Evolutionary conservation across 1,140 invertebrate species (phyloP).

Genomic region (Saxidomus purpurata): DNA sequence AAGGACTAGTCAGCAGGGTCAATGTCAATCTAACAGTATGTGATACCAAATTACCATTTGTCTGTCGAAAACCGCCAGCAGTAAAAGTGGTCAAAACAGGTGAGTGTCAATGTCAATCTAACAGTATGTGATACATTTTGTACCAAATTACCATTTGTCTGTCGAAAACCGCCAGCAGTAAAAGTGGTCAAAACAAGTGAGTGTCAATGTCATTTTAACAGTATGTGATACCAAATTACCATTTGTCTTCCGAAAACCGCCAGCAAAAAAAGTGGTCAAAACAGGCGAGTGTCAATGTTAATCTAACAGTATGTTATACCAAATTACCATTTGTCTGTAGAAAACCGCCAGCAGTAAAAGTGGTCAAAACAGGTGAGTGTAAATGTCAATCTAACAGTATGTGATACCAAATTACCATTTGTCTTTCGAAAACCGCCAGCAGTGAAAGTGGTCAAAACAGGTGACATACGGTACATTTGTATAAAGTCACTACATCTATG

Average conservation of each 20-base stretch:
- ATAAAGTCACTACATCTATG: no score
- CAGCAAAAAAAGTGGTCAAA: not conserved
- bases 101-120: no score
- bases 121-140: no score
- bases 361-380: not conserved
- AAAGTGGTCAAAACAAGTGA: no score
- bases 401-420: not conserved
- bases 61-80: not conserved
- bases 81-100: not conserved
- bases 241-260: not conserved
- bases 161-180: not conserved
- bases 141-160: not conserved
- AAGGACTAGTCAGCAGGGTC: not conserved
- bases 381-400: no score
- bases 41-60: not conserved
- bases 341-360: not conserved
- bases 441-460: not conserved
- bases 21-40: not conserved
- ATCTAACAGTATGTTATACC: not conserved
- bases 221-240: not conserved
- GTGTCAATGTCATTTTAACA: not conserved
- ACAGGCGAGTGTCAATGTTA: not conserved
- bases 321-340: not conserved
- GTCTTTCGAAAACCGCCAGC: not conserved
- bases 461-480: no score